Conservation (phyloP, 2,797 vertebrate genomes). For the Amblyraja radiata region DNA sequence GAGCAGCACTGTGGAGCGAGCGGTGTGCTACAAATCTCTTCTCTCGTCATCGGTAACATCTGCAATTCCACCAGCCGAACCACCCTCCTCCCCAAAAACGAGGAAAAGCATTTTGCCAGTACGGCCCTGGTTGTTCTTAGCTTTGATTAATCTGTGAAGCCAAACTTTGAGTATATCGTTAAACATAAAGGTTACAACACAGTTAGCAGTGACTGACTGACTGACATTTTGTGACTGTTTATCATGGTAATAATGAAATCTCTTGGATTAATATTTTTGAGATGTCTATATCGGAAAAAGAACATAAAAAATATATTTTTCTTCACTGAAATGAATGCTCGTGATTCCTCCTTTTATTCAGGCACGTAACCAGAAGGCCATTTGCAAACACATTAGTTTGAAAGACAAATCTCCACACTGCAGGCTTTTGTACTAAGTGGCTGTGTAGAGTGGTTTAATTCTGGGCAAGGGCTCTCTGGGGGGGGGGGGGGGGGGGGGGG, state of each 20-base stretch:
- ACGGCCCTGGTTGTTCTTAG: not conserved
- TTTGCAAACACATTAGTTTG: not conserved
- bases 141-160: not conserved
- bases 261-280: constrained; percentile 10
- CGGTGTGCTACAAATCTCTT: not conserved
- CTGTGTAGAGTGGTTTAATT: not conserved
- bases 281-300: not conserved
- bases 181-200: constrained; percentile 10
- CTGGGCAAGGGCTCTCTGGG: not conserved
- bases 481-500: not conserved
- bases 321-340: not conserved
- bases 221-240: not conserved
- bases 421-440: not conserved
- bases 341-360: not conserved
- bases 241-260: constrained; percentile 2
- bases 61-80: not conserved
- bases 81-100: not conserved
- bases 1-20: not conserved
- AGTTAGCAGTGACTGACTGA: constrained; percentile 9
- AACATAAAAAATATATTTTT: constrained; percentile 15
- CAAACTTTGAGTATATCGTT: not conserved
- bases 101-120: not conserved
- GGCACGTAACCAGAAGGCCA: not conserved
- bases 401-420: not conserved
- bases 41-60: not conserved